Evolutionary conservation across 2,113 vertebrate species (phyloP).

Genomic region (Hippocampus comes): DNA sequence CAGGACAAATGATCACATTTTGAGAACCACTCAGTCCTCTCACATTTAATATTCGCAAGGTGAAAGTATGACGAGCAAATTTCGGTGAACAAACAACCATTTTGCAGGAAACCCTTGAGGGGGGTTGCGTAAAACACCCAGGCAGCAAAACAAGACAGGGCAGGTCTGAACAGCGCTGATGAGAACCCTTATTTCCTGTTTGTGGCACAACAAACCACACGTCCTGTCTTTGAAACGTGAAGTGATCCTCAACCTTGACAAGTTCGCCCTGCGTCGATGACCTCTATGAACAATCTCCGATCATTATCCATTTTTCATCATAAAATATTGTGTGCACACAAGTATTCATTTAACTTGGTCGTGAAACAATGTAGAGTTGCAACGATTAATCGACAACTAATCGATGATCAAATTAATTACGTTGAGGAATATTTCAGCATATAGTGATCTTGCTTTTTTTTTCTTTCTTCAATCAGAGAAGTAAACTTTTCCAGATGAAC

Average conservation of each 20-base stretch:
- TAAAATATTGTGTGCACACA: not conserved
- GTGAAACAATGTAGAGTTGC: not conserved
- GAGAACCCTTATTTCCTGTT: constrained; percentile 31
- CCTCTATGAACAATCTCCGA: not conserved
- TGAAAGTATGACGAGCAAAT: not conserved
- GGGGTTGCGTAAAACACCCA: constrained; percentile 2
- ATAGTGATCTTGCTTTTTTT: too few species aligned
- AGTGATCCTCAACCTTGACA: not conserved
- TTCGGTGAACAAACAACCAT: not conserved
- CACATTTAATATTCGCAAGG: not conserved
- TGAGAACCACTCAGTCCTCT: not conserved
- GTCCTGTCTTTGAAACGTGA: constrained; percentile 10
- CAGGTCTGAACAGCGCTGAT: constrained; percentile 15
- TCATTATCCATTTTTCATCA: not conserved
- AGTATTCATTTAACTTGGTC: not conserved
- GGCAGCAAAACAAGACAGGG: constrained; percentile 5
- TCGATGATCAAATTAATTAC: too few species aligned
- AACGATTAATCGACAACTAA: too few species aligned
- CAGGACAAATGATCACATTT: not conserved
- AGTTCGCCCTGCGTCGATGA: not conserved
- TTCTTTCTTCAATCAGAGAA: too few species aligned
- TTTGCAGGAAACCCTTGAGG: not conserved
- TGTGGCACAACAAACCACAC: constrained; percentile 23
- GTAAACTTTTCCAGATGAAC: too few species aligned
- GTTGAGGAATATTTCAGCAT: too few species aligned